A percentile compares a stretch with the other conserved stretches of the same genome.
Conservation (phyloP, 2,113 vertebrate species). For the Pedetes capensis region DNA sequence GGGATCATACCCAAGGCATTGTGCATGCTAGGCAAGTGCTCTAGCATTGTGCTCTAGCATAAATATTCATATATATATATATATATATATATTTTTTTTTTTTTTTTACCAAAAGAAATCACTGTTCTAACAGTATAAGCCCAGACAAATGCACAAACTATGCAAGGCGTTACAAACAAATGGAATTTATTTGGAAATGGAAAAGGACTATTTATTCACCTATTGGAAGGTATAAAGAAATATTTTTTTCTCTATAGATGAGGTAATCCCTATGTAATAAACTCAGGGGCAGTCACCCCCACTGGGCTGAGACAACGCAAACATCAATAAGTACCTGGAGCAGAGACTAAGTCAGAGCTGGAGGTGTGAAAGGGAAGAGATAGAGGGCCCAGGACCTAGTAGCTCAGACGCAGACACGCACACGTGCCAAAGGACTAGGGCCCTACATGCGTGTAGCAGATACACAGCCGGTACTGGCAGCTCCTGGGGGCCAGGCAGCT, state of each 20-base stretch:
- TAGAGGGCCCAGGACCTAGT: rapidly evolving
- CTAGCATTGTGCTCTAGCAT: too few relatives aligned
- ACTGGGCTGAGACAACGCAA: not conserved
- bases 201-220: too few relatives aligned
- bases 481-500: not conserved
- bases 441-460: rapidly evolving
- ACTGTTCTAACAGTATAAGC: not conserved
- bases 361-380: too few relatives aligned
- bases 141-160: rapidly evolving
- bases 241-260: not conserved
- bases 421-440: too few relatives aligned
- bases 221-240: not conserved
- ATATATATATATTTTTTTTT: too few relatives aligned
- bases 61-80: too few relatives aligned
- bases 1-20: not conserved
- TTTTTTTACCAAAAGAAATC: not conserved
- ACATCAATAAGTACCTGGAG: not conserved
- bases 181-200: too few relatives aligned
- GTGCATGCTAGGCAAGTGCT: not conserved
- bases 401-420: too few relatives aligned
- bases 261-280: rapidly evolving
- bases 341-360: not conserved
- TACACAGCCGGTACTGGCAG: not conserved
- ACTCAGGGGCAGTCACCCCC: not conserved
- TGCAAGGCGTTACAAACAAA: too few relatives aligned